These are phyloP conservation scores for Boloria selene DNA, from an alignment of 2,888 invertebrate genomes.

Conservation along the genomic window DNA sequence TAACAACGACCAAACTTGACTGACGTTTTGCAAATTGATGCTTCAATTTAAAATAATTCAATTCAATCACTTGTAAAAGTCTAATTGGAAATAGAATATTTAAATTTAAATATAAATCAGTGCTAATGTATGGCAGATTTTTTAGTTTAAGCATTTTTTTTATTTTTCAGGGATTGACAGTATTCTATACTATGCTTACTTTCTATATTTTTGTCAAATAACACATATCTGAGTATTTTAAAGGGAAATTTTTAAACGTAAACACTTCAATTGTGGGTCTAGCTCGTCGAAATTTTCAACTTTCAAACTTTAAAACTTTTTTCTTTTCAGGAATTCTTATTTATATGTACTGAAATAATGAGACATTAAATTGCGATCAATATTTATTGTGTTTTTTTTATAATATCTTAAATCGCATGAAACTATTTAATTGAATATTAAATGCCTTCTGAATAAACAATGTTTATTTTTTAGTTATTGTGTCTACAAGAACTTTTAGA, in stretches of 20 bases:
- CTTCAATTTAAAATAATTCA: no score
- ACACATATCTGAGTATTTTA: not conserved
- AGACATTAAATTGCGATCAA: conserved; percentile 13
- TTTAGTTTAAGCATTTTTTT: no score
- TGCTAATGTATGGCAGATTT: not conserved
- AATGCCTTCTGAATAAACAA: no score
- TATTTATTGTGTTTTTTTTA: conserved; percentile 9
- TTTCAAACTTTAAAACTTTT: no score
- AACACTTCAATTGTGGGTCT: conserved; percentile 25
- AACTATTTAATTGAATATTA: no score
- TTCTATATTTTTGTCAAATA: not conserved
- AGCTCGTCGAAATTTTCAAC: conserved; percentile 19
- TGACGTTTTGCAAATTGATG: conserved; percentile 19
- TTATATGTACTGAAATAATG: conserved; percentile 17
- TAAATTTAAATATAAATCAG: conserved; percentile 5
- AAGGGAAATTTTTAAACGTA: conserved; percentile 16
- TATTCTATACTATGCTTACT: not conserved
- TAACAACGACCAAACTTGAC: conserved; percentile 18
- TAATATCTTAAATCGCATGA: not conserved
- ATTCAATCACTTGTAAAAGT: conserved; percentile 20
- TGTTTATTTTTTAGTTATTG: no score
- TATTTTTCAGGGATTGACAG: no score
- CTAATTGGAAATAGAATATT: conserved; percentile 17
- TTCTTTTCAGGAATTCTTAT: conserved; percentile 8
- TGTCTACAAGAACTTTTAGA: no score